Conservation (phyloP, 1,140 invertebrate genomes). For the Cydia strobilella region DNA sequence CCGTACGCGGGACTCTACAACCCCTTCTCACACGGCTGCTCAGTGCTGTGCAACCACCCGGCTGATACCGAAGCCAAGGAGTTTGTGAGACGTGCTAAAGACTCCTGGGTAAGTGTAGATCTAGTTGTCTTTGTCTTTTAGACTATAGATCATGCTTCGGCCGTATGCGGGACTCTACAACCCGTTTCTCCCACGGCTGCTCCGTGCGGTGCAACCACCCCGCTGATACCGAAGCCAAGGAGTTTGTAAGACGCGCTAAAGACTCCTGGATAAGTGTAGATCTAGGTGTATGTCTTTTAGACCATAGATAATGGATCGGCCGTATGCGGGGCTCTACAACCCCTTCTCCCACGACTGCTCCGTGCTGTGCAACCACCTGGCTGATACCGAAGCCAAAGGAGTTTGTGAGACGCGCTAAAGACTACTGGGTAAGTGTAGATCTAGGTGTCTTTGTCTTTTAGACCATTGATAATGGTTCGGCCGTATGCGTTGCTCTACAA, state of each 20-base stretch:
- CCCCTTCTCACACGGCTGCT: slow-evolving; percentile 88
- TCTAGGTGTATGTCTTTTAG: slow-evolving; percentile 6
- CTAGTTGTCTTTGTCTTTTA: not conserved
- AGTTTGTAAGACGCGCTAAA: slow-evolving; percentile 86
- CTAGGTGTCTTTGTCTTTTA: not conserved
- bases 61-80: slow-evolving; percentile 87
- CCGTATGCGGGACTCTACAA: slow-evolving; percentile 90
- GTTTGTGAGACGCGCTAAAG: slow-evolving; percentile 85
- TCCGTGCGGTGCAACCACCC: slow-evolving; percentile 92
- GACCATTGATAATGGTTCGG: slow-evolving; percentile 86
- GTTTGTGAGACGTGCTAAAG: slow-evolving; percentile 85
- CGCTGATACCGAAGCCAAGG: slow-evolving; percentile 86
- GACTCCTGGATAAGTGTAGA: slow-evolving; percentile 83
- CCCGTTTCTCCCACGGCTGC: slow-evolving; percentile 88
- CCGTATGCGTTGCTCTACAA: slow-evolving; percentile 90
- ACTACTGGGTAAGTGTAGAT: slow-evolving; percentile 82
- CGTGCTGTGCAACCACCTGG: slow-evolving; percentile 90
- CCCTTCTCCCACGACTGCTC: slow-evolving; percentile 89
- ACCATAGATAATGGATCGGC: slow-evolving; percentile 80
- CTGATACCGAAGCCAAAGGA: slow-evolving; percentile 87
- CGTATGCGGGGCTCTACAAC: slow-evolving; percentile 89
- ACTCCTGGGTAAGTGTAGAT: slow-evolving; percentile 82
- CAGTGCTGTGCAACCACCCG: slow-evolving; percentile 90
- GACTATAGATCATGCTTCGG: slow-evolving; percentile 78
- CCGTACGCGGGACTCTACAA: slow-evolving; percentile 90